These are phyloP conservation scores for Mystacides longicornis DNA, from an alignment of 2,888 invertebrate genomes.

Conservation along the genomic window DNA sequence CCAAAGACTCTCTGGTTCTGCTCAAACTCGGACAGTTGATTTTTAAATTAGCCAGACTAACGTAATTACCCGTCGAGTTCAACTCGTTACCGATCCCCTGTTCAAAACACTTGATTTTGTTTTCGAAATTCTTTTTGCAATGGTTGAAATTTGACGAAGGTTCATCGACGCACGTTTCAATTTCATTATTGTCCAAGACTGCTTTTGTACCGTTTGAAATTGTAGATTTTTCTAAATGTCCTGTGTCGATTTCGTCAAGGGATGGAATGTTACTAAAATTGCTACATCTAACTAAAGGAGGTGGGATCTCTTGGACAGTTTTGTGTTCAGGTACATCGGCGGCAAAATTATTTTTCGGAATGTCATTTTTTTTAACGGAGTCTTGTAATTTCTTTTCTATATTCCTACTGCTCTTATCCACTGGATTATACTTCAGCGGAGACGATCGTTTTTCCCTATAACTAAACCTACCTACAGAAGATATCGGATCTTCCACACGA, in stretches of 20 bases:
- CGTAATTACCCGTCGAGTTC: conserved; percentile 45
- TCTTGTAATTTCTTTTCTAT: conserved; percentile 5
- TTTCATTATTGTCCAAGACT: background rate
- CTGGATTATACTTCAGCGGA: conserved; percentile 27
- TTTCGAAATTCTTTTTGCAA: conserved; percentile 13
- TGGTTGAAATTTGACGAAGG: background rate
- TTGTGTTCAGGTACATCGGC: background rate
- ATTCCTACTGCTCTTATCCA: conserved; percentile 13
- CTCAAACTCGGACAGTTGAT: conserved; percentile 33
- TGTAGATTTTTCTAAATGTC: background rate
- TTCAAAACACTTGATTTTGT: conserved; percentile 12
- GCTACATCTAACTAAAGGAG: conserved; percentile 19
- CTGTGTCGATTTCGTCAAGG: conserved; percentile 10
- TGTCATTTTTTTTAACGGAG: conserved; percentile 5
- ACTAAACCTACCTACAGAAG: conserved; percentile 38
- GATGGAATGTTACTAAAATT: conserved; percentile 25
- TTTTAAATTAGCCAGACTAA: conserved; percentile 43
- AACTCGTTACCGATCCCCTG: conserved; percentile 21
- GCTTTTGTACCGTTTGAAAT: background rate
- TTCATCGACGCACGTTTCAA: background rate
- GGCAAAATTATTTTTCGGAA: background rate
- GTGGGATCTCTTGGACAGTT: background rate
- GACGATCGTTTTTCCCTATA: conserved; percentile 36
- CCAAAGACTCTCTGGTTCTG: conserved; percentile 22
- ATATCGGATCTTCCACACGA: conserved; percentile 29